Percentiles rank a stretch among this genome's conserved stretches.
phyloP scores from a whole-genome alignment of 2,113 vertebrate species.

The Ceyx cyanopectus region DNA sequence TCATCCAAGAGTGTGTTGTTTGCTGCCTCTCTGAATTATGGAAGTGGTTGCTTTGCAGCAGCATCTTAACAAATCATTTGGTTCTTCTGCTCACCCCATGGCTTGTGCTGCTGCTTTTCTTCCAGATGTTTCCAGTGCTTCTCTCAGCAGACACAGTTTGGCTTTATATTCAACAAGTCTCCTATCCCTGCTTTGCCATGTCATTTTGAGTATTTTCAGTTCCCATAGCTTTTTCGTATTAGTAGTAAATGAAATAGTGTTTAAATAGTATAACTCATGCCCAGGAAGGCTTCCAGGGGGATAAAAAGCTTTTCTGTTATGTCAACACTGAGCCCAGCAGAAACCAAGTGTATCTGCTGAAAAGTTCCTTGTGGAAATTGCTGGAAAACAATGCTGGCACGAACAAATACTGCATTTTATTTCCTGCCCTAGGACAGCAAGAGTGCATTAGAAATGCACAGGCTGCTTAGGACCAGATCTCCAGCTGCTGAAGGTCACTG shows the following conservation, averaged over 20 bases:
- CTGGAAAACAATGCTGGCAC: neutral
- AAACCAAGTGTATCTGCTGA: neutral
- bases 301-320: constrained; percentile 17
- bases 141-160: neutral
- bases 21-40: neutral
- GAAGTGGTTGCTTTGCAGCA: neutral
- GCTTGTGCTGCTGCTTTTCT: neutral
- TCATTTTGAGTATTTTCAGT: neutral
- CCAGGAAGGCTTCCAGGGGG: neutral
- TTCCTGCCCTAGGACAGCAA: neutral
- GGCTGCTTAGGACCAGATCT: neutral
- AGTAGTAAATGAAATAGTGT: neutral
- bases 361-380: constrained; percentile 17
- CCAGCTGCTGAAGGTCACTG: neutral
- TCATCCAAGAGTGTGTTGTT: neutral
- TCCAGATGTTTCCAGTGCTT: neutral
- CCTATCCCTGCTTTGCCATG: neutral
- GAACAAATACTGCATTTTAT: neutral
- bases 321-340: neutral
- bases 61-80: neutral
- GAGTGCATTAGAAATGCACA: neutral
- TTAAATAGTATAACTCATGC: neutral
- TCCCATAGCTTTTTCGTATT: neutral
- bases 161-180: neutral
- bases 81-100: neutral